Base-by-base conservation (phyloP, 30 jellyfish, hydroid and myxozoan genomes). In the Sanderia malayensis region DNA sequence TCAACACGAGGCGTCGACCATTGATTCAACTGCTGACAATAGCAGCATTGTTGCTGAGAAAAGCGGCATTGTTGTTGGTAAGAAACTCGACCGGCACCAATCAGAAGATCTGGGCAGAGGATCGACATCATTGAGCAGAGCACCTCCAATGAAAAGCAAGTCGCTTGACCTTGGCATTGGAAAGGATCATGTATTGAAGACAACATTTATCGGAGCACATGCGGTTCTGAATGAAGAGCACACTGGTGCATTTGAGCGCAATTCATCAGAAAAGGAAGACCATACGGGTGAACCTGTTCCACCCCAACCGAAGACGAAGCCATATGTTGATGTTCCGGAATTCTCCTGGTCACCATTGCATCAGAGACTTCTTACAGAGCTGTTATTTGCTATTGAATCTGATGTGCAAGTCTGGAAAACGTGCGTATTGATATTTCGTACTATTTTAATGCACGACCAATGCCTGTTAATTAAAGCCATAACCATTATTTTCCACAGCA, bases 321-420 rank as follows among this genome's bases (percentile, higher is more conserved):
- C 98, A 10, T 91, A 64, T 44, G 64, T 91, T 62, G 98, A 91
- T 49, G 78, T 91, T 7, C 98, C 98, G 0, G 98, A 91, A 52
- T 91, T 91, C 82, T 37, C 70, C 15, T 91, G 98, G 98, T 91
- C 98, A 13, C 73, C 61, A 17, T 61, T 88, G 67, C 98, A 91
- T 58, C 98, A 91, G 44, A 71, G 95, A 67, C 92, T 91, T 26
- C 92, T 91, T 1, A 59, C 98, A 1, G 98, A 91, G 73, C 69
- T 91, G 25, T 49, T 91, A 23, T 91, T 91, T 49, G 84, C 98
- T 32, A 75, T 91, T 27, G 98, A 91, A 52, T 77, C 94, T 10
- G 98, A 91, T 52, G 9, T 91, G 10, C 98, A 91, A 77, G 98
- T 91, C 15, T 91, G 98, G 98, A 83, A 84, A 91, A 91, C 98